Percentiles rank a stretch among this genome's conserved stretches.
These are phyloP conservation scores for Drosophila nebulosa DNA, from an alignment of 1,140 invertebrate genomes.

Conservation along the genomic window DNA sequence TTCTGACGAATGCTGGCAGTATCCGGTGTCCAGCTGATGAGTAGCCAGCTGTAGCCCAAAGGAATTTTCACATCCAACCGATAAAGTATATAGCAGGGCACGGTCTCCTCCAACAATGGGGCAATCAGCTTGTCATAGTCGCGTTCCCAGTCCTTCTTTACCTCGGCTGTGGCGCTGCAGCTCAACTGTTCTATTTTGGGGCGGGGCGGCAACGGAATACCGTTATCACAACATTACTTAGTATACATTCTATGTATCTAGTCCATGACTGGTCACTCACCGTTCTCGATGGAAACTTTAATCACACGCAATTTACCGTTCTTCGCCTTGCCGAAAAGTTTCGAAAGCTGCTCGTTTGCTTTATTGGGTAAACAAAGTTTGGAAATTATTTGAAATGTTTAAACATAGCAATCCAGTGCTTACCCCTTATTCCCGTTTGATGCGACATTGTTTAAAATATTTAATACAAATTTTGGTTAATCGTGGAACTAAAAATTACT, in stretches of 20 bases:
- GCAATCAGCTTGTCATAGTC: constrained; percentile 92
- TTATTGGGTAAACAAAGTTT: not conserved
- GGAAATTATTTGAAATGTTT: not conserved
- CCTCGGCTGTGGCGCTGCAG: constrained; percentile 85
- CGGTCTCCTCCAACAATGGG: constrained; percentile 90
- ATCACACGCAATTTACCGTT: constrained; percentile 90
- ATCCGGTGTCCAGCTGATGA: constrained; percentile 97
- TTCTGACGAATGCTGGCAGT: constrained; percentile 94
- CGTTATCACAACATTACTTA: constrained; percentile 27
- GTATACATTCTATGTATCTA: constrained; percentile 19
- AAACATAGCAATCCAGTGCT: not conserved
- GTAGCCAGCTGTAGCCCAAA: constrained; percentile 94
- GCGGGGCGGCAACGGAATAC: constrained; percentile 24
- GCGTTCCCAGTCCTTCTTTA: constrained; percentile 90
- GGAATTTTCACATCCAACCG: constrained; percentile 91
- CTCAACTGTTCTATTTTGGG: constrained; percentile 87
- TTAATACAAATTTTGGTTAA: constrained; percentile 31
- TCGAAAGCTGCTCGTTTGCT: constrained; percentile 90
- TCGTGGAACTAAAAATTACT: constrained; percentile 54
- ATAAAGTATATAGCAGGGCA: constrained; percentile 97
- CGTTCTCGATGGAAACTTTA: constrained; percentile 93
- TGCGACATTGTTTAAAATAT: constrained; percentile 85
- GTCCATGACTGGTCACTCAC: constrained; percentile 82
- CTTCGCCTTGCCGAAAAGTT: constrained; percentile 90
- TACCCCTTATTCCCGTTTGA: constrained; percentile 88